Conservation (phyloP, 2,888 invertebrate genomes). For the Vandiemenella viatica region DNA sequence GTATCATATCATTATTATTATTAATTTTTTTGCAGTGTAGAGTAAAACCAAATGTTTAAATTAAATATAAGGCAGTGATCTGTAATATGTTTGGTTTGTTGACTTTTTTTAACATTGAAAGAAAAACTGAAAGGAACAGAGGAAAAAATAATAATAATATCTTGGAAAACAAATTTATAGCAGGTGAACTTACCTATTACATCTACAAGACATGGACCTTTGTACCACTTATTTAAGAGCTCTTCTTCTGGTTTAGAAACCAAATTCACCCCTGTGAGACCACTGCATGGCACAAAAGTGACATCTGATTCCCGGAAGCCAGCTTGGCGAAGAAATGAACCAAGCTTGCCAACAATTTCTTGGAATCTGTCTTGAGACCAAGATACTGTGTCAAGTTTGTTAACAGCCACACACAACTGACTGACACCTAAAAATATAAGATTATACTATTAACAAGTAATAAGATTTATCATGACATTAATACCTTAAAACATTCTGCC, state of each 20-base stretch:
- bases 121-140: too few relatives aligned
- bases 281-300: slow-evolving; percentile 86
- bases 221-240: slow-evolving; percentile 51
- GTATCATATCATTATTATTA: too few relatives aligned
- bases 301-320: slow-evolving; percentile 81
- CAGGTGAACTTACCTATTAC: slow-evolving; percentile 62
- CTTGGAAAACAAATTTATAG: too few relatives aligned
- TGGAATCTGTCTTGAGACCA: slow-evolving; percentile 86
- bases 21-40: too few relatives aligned
- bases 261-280: slow-evolving; percentile 89
- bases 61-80: too few relatives aligned
- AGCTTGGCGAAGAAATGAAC: slow-evolving; percentile 71
- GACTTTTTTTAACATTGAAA: too few relatives aligned
- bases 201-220: slow-evolving; percentile 67
- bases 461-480: too few relatives aligned
- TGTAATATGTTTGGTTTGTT: too few relatives aligned
- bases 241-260: slow-evolving; percentile 48
- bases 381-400: slow-evolving; percentile 90
- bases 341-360: slow-evolving; percentile 73
- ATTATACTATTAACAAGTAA: too few relatives aligned
- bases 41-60: too few relatives aligned
- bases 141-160: too few relatives aligned
- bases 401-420: slow-evolving; percentile 87
- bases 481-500: too few relatives aligned
- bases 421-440: slow-evolving; percentile 78